Base-by-base conservation (phyloP, 2,113 vertebrate genomes). In the Lepus americanus region DNA sequence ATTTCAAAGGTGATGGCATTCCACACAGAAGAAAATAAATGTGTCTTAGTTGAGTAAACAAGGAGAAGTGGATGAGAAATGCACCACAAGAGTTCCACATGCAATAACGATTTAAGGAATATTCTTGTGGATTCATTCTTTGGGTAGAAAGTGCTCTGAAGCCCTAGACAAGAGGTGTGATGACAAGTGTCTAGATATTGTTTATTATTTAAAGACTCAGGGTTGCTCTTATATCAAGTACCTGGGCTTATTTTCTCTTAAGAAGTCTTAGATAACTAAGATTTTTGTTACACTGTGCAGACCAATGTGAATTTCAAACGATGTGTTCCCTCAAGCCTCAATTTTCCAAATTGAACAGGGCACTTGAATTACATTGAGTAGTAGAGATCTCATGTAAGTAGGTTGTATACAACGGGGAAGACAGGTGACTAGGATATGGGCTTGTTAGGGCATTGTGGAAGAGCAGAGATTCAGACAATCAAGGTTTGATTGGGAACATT, bases 261-360 rank as follows among this genome's bases (percentile, higher is more conserved):
- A 84, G 80, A 94, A 74, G 64, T 93, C 55, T 95, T 94, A 80
- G 76, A 70, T 87, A 84, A 97, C 55, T 59, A 93, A 77, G 5
- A 63, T 20, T 67, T 73, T 36, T 88, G 73, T 44, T 44, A 66
- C 27, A 49, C 16, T 44, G 19, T 72, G 22, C 33, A 95, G 84
- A 87, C 94, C 74, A 82, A 39, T 81, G 17, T 49, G 39, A 70
- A 64, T 84, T 95, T 92, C 53, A 93, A 85, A 92, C 80, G 94
- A 63, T 33, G 10, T 94, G 25, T 92, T 92, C 79, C 66, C 83
- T 92, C 59, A 74, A 94, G 81, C 25, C 59, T 93, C 78, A 53
- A 66, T 81, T 94, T 97, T 95, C 63, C 16, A 74, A 87, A 73
- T 61, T 81, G 77, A 93, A 87, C 25, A 92, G 31, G 67, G 25